Evolutionary conservation across 2,888 invertebrate genomes (phyloP), one percentile per base, ranked within the genome.

Genomic region (Plebejus argus): DNA sequence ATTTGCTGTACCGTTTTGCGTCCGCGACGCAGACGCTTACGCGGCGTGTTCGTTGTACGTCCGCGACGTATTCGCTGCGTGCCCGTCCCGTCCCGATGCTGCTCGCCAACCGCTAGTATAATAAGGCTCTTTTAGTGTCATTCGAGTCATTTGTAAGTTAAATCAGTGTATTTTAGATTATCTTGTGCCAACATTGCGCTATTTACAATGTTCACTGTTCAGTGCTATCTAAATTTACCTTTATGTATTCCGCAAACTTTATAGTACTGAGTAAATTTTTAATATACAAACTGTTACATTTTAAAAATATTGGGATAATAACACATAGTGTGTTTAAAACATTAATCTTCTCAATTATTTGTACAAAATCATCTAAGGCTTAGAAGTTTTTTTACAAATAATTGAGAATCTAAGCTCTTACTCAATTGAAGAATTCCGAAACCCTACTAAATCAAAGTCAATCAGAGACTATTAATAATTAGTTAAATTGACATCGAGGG

Each of bases 181-280:
- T 87, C 88, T 90, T 89, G 90, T 90, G 90, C 90, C 90, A 90
- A 90, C 86, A 83, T 83, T 85, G 85, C 84, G 23, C 74, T 74
- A 28, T 12, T 3, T 28, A 66, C 66, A 66, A 66, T 66, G 28
- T 33, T 66, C 66, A 66, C 33, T 66, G 28, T 33, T 66, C 28
- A 28, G 15, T 66, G 12, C 15, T 15, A 66, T 18, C 23, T 66
- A 28, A 5, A 66, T 66, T 18, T 33, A 33, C 28, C 5, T 49
- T 49, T 18, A 45, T 10, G 3, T 28, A 15, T 61, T 10, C 61
- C 5, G 23, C 61, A 61, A 23, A 61, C 1, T 23, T 45, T n/a
- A 10, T 2, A 39, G 35, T 39, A 39, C 39, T 39, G 39, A 39
- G 39, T 10, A 39, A 8, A 10, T 39, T 39, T 39, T 39, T 8